Percentiles rank a stretch among this genome's conserved stretches.
These are phyloP conservation scores for Garra rufa DNA, from an alignment of 2,113 vertebrate genomes.

Conservation along the genomic window DNA sequence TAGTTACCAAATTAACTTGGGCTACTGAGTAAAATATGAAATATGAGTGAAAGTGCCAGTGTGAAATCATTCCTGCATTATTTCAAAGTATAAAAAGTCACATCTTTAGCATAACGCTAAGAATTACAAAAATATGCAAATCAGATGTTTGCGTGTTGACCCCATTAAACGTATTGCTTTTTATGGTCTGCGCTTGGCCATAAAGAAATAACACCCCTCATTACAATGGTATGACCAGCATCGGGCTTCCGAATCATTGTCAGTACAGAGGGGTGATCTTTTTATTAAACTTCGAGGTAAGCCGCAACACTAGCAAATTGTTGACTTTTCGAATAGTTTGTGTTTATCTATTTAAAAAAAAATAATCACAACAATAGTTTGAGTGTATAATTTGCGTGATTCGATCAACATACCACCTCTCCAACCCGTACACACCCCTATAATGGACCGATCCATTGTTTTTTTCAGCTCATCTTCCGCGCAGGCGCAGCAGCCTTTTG, in stretches of 20 bases:
- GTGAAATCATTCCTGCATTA: neutral
- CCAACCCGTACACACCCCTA: neutral
- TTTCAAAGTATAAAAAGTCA: too few relatives aligned
- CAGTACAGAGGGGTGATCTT: neutral
- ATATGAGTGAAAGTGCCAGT: neutral
- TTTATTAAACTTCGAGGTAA: neutral
- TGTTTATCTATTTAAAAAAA: too few relatives aligned
- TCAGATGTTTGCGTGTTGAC: neutral
- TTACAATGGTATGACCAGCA: neutral
- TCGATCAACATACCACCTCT: neutral
- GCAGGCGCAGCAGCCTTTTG: constrained; percentile 66
- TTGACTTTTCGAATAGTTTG: neutral
- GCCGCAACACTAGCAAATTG: neutral
- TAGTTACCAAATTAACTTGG: neutral
- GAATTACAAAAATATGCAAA: neutral
- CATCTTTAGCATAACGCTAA: too few relatives aligned
- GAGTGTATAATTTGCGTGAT: neutral
- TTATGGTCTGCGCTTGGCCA: neutral
- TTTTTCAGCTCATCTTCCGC: constrained; percentile 10
- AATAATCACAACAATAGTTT: neutral
- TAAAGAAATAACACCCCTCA: neutral
- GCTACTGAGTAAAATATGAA: neutral
- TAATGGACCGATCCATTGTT: constrained; percentile 3
- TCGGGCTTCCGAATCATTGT: neutral
- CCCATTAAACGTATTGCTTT: neutral